These are phyloP conservation scores for Alcedo atthis DNA, from an alignment of 2,797 vertebrate genomes.

Conservation along the genomic window DNA sequence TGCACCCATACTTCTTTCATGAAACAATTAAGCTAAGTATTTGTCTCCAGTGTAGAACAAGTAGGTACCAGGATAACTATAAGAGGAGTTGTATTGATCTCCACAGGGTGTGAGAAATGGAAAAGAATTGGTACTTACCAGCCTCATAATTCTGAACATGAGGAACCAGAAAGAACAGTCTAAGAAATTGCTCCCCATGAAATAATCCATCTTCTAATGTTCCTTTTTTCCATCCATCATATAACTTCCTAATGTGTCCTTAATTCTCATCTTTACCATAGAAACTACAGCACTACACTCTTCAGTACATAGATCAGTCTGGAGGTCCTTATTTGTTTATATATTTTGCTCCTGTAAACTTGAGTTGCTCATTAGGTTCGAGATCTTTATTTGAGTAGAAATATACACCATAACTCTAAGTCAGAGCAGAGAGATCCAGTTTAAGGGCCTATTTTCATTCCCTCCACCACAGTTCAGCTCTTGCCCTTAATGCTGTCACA, in stretches of 20 bases:
- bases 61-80: not conserved
- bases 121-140: slow-evolving; percentile 13
- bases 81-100: slow-evolving; percentile 24
- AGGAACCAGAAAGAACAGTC: not conserved
- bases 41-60: not conserved
- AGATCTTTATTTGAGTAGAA: not conserved
- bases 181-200: not conserved
- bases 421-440: not conserved
- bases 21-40: not conserved
- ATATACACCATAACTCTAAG: not conserved
- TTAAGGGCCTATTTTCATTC: not conserved
- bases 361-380: not conserved
- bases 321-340: not conserved
- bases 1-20: not conserved
- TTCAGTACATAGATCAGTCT: not conserved
- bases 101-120: not conserved
- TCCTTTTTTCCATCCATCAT: not conserved
- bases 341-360: not conserved
- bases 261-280: not conserved
- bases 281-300: not conserved
- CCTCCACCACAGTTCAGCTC: not conserved
- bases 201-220: slow-evolving; percentile 15
- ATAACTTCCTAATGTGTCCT: not conserved
- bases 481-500: not conserved
- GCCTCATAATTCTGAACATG: slow-evolving; percentile 21